Conservation (phyloP, 2,888 invertebrate genomes). For the Protophormia terraenovae region DNA sequence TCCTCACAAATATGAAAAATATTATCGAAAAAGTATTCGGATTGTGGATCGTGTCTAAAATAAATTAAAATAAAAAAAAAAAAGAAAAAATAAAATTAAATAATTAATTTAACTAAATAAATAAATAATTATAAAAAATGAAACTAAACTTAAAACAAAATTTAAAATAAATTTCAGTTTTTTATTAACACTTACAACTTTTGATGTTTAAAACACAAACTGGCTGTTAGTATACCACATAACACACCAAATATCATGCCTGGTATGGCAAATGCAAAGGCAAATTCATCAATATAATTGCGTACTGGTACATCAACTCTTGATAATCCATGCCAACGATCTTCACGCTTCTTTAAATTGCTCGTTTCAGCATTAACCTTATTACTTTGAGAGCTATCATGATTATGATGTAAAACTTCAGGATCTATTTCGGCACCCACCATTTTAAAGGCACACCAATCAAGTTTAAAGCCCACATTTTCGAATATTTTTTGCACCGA, state of each 20-base stretch:
- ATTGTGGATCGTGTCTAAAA: constrained; percentile 85
- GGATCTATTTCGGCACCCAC: constrained; percentile 82
- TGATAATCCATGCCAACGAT: constrained; percentile 85
- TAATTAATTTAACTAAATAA: constrained; percentile 46
- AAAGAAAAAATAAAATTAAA: neutral
- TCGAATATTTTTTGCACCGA: constrained; percentile 92
- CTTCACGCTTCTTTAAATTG: constrained; percentile 77
- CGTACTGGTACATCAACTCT: constrained; percentile 85
- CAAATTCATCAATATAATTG: constrained; percentile 87
- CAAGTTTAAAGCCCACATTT: constrained; percentile 89
- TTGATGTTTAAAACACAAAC: constrained; percentile 89
- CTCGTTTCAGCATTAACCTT: constrained; percentile 74
- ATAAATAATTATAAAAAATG: too few relatives aligned
- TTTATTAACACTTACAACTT: constrained; percentile 90
- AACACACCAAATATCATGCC: constrained; percentile 86
- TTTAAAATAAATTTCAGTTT: too few relatives aligned
- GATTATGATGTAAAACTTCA: constrained; percentile 79
- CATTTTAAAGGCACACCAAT: constrained; percentile 94
- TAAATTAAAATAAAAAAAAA: constrained; percentile 68
- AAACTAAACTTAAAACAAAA: too few relatives aligned
- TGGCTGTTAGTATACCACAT: constrained; percentile 86
- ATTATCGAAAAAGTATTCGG: constrained; percentile 86
- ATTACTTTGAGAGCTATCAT: constrained; percentile 70
- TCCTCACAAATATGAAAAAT: constrained; percentile 89
- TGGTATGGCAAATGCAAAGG: constrained; percentile 87